These are phyloP conservation scores for Melanostoma scalare DNA, from an alignment of 2,888 invertebrate genomes.

Conservation along the genomic window DNA sequence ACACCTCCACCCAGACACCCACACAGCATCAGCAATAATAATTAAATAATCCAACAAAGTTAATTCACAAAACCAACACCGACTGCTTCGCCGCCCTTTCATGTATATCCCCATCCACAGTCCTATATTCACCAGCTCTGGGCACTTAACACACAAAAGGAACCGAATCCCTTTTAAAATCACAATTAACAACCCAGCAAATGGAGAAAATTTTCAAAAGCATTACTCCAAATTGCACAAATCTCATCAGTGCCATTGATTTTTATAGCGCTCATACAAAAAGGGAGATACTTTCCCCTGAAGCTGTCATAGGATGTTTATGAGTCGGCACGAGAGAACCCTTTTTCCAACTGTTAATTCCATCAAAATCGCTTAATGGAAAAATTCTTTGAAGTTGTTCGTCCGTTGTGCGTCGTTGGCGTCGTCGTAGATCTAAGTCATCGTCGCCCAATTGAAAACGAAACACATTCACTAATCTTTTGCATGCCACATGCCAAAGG, in stretches of 20 bases:
- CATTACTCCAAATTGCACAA: slow-evolving; percentile 64
- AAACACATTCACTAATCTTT: slow-evolving; percentile 69
- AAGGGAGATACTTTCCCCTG: slow-evolving; percentile 4
- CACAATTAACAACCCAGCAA: slow-evolving; percentile 65
- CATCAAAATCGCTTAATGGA: slow-evolving; percentile 72
- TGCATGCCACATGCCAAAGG: slow-evolving; percentile 46
- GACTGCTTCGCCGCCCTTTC: neutral
- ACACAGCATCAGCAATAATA: slow-evolving; percentile 15
- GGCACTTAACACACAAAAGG: neutral
- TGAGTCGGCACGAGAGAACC: slow-evolving; percentile 39
- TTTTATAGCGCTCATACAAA: slow-evolving; percentile 60
- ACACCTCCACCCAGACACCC: too few species aligned
- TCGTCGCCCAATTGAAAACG: slow-evolving; percentile 55
- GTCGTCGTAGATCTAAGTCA: slow-evolving; percentile 3
- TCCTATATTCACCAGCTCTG: neutral
- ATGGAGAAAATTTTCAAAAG: slow-evolving; percentile 59
- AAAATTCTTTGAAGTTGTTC: slow-evolving; percentile 73
- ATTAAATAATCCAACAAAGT: slow-evolving; percentile 46
- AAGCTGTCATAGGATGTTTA: slow-evolving; percentile 37
- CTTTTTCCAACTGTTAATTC: slow-evolving; percentile 65
- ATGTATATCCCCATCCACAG: neutral
- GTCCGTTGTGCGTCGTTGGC: slow-evolving; percentile 39
- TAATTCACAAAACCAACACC: slow-evolving; percentile 47
- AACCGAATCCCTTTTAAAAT: slow-evolving; percentile 38
- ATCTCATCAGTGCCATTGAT: slow-evolving; percentile 72